Evolutionary conservation across 2,888 invertebrate species (phyloP).

Genomic region (Cephus pulcher): DNA sequence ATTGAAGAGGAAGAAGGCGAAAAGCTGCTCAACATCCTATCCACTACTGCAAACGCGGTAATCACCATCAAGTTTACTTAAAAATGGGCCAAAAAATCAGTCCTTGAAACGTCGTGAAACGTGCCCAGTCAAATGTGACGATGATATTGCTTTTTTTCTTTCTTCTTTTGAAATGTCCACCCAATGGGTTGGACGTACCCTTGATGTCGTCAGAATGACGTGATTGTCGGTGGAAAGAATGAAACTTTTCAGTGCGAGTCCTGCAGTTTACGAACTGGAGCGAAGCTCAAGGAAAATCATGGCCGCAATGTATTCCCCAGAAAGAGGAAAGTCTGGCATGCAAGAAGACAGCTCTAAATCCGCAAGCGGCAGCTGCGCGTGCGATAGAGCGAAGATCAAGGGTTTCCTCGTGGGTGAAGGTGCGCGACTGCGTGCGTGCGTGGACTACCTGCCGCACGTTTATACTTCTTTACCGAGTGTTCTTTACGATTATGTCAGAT

Average conservation of each 20-base stretch:
- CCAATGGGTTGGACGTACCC: neutral
- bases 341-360: constrained; percentile 19
- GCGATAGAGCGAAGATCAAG: constrained; percentile 20
- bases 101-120: neutral
- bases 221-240: neutral
- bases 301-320: constrained; percentile 31
- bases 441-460: constrained; percentile 11
- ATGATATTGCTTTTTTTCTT: neutral
- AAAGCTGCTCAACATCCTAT: too few relatives aligned
- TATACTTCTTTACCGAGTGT: constrained; percentile 18
- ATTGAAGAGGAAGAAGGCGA: too few relatives aligned
- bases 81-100: neutral
- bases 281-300: constrained; percentile 17
- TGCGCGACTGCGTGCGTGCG: neutral
- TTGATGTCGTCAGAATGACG: neutral
- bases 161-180: too few relatives aligned
- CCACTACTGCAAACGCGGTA: neutral
- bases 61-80: neutral
- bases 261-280: too few relatives aligned
- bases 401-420: neutral
- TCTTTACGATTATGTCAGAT: constrained; percentile 19
- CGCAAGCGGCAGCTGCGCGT: constrained; percentile 9
- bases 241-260: neutral
- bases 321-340: constrained; percentile 17
- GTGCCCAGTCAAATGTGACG: neutral